Evolutionary conservation across 2,888 invertebrate genomes (phyloP), one percentile per base, ranked within the genome.

Genomic region (Leptopilina myrica): DNA sequence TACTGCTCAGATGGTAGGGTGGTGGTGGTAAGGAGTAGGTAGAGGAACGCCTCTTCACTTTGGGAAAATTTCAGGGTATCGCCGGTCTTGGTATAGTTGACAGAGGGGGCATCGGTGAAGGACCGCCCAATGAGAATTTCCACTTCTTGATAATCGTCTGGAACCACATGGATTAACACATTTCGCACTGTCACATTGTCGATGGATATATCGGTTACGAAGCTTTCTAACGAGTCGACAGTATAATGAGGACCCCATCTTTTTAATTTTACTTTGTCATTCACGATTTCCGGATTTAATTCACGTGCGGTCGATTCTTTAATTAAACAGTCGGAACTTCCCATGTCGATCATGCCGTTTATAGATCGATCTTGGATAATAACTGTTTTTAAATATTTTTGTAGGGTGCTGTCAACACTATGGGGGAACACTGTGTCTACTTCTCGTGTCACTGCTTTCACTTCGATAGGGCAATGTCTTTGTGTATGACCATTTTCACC

Each of bases 361-460:
- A 65, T 8, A 43, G 33, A 8, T 3, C 14, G n/a, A 40, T 40
- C 9, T 12, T 40, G 5, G 3, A 43, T 14, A 3, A 14, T n/a
- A 2, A 43, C 64, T 26, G 0, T 33, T 64, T 64, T 64, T 12
- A 64, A 12, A 14, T 64, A 64, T 64, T 64, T 64, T 5, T 12
- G 15, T 12, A 80, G 64, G 26, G 76, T 46, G 5, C 66, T 64
- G 12, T 80, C 78, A 11, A 75, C 76, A 1, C 73, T 78, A 9
- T 9, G 49, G 11, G 49, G 49, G 3, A 49, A 49, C 12, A 33
- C 53, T 11, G 76, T 67, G 4, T 66, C 15, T 43, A n/a, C 4
- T 4, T 46, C 66, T 40, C 66, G n/a, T 8, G 8, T 8, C 2
- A 14, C 43, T 2, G 66, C 43, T 66, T 14, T 33, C 0, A 5